Evolutionary conservation across 2,113 vertebrate genomes (phyloP).

Genomic region (Sialia sialis): DNA sequence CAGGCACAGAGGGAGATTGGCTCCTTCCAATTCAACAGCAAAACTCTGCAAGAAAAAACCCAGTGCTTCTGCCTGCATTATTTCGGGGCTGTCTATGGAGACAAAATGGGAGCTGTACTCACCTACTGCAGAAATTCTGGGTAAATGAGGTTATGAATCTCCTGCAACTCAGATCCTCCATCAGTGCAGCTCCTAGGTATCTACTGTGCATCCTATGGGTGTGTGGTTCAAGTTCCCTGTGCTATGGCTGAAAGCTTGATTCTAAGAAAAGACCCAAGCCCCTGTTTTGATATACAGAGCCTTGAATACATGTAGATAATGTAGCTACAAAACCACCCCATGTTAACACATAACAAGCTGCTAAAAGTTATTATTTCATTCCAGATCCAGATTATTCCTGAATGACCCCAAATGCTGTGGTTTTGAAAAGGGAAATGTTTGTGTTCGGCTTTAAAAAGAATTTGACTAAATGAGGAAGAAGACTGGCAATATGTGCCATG

Average conservation of each 20-base stretch:
- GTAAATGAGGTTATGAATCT: neutral
- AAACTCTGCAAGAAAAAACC: neutral
- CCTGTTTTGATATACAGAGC: accelerated
- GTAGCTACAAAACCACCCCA: neutral
- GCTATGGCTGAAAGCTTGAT: neutral
- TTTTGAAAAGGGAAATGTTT: conserved; percentile 61
- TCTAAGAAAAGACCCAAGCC: neutral
- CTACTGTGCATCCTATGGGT: neutral
- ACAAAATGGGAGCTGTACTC: neutral
- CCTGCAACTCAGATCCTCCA: neutral
- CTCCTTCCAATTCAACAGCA: neutral
- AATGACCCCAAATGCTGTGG: conserved; percentile 69
- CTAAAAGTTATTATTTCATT: neutral
- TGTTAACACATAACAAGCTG: neutral
- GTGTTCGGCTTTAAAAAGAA: conserved; percentile 75
- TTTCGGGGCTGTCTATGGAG: neutral
- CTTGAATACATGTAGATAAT: neutral
- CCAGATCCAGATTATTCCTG: conserved; percentile 76
- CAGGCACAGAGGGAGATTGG: neutral
- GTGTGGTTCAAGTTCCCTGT: neutral
- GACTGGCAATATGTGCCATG: neutral
- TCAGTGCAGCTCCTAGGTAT: neutral
- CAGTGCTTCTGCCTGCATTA: neutral
- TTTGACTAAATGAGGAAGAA: conserved; percentile 70
- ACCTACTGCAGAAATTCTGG: neutral